phyloP scores from a whole-genome alignment of 2,797 vertebrate genomes.

The Sebastes minor region DNA sequence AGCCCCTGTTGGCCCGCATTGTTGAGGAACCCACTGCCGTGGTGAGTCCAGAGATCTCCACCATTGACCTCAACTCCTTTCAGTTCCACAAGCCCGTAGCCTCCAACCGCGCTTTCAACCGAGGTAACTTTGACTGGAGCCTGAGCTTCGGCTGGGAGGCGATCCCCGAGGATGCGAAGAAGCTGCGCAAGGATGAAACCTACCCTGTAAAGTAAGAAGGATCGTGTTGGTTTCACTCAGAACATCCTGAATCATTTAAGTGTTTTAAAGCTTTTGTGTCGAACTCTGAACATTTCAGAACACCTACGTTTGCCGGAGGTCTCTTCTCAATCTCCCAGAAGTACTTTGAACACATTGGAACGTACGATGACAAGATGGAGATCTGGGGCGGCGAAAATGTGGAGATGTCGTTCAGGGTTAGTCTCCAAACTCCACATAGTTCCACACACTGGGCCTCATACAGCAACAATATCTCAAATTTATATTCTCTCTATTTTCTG shows the following conservation, averaged over 20 bases:
- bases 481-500: no score
- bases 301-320: constrained; percentile 94
- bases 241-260: neutral
- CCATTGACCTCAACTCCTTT: constrained; percentile 92
- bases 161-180: constrained; percentile 82
- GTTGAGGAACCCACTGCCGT: constrained; percentile 91
- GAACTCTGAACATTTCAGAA: constrained; percentile 77
- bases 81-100: constrained; percentile 87
- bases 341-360: constrained; percentile 95
- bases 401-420: constrained; percentile 98
- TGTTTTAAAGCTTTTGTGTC: neutral
- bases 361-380: constrained; percentile 98
- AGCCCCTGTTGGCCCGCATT: constrained; percentile 91
- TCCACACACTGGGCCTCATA: neutral
- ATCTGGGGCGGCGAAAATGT: constrained; percentile 98
- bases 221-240: neutral
- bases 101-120: constrained; percentile 85
- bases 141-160: constrained; percentile 93
- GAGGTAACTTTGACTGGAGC: constrained; percentile 97
- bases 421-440: constrained; percentile 35
- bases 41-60: constrained; percentile 93
- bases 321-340: constrained; percentile 93
- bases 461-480: no score
- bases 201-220: constrained; percentile 91
- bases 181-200: constrained; percentile 92